These are phyloP conservation scores for Tonatia bakeri DNA, from an alignment of 2,113 vertebrate genomes.

Conservation along the genomic window DNA sequence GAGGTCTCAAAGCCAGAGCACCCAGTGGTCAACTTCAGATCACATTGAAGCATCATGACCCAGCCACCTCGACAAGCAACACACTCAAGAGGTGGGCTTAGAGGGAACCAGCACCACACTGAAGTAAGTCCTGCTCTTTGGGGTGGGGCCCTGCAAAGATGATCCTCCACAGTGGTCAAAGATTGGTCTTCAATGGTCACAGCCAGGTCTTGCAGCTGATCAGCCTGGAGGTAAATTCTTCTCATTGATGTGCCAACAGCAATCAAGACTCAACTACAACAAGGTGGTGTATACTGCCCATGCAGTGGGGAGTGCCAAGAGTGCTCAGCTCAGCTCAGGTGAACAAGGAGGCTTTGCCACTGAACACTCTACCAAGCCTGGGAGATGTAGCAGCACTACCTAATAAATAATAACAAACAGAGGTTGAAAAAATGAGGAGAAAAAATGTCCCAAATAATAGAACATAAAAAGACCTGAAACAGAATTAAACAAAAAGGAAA, in stretches of 20 bases:
- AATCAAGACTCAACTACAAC: background rate
- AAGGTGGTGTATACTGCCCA: background rate
- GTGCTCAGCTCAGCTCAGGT: background rate
- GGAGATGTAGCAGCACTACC: background rate
- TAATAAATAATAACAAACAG: background rate
- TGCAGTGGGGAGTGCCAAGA: background rate
- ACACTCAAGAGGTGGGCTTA: background rate
- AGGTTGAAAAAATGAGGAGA: background rate
- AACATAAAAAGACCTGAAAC: background rate
- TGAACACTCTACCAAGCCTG: background rate
- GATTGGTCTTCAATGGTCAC: background rate
- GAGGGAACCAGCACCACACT: background rate
- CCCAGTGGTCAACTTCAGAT: background rate
- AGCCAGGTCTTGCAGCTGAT: background rate
- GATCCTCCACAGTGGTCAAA: background rate
- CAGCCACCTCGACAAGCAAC: background rate
- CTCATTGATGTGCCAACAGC: background rate
- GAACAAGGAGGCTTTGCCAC: background rate
- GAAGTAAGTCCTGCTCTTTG: background rate
- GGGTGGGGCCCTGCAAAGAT: background rate
- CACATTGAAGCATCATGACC: background rate
- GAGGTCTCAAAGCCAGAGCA: background rate
- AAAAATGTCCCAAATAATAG: background rate
- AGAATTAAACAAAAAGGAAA: too few relatives aligned
- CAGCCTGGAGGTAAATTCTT: background rate